These are phyloP conservation scores for Plagodis pulveraria DNA, from an alignment of 2,888 invertebrate genomes.

Conservation along the genomic window DNA sequence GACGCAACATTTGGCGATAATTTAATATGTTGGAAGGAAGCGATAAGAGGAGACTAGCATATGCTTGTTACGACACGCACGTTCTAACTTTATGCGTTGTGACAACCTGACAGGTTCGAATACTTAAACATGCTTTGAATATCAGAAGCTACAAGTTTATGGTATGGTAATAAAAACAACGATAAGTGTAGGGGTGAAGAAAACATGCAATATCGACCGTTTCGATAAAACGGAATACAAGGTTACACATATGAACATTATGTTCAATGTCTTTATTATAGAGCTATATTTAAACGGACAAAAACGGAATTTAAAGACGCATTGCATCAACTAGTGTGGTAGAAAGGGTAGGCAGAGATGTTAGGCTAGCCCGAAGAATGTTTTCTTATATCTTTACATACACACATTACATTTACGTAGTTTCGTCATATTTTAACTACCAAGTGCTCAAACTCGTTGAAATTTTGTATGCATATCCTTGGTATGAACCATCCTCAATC, in stretches of 20 bases:
- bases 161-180: conserved; percentile 14
- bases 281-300: too few species aligned
- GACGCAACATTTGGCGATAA: conserved; percentile 70
- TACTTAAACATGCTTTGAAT: conserved; percentile 18
- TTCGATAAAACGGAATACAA: conserved; percentile 12
- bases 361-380: too few species aligned
- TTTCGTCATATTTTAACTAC: too few species aligned
- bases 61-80: conserved; percentile 35
- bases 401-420: too few species aligned
- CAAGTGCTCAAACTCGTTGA: too few species aligned
- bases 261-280: background rate
- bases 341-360: too few species aligned
- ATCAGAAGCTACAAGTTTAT: conserved; percentile 20
- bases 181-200: conserved; percentile 8
- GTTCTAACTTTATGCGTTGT: conserved; percentile 21
- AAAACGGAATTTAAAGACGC: too few species aligned
- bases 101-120: conserved; percentile 24
- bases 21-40: conserved; percentile 69
- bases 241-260: conserved; percentile 3
- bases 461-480: too few species aligned
- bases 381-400: too few species aligned
- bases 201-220: conserved; percentile 19
- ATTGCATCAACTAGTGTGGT: too few species aligned
- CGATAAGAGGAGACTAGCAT: conserved; percentile 49
- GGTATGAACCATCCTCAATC: too few species aligned